Conservation (phyloP, 2,888 invertebrate genomes). For the Anticlea derivata region DNA sequence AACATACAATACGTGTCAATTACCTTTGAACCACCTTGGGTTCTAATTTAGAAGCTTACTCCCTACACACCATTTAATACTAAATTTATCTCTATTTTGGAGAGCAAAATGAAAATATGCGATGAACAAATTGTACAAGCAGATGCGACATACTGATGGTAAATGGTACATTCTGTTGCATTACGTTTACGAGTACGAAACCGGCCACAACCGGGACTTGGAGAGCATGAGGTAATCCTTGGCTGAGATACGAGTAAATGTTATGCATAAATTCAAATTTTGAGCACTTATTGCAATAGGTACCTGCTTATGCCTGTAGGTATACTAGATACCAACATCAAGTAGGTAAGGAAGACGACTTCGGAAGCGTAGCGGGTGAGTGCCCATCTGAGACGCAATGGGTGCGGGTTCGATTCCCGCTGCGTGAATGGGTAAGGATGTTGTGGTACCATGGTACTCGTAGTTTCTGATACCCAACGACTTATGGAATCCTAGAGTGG, state of each 20-base stretch:
- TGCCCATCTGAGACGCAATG: too few species aligned
- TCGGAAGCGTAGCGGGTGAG: too few species aligned
- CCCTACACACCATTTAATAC: too few species aligned
- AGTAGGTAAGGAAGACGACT: too few species aligned
- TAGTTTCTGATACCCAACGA: too few species aligned
- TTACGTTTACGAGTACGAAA: slow-evolving; percentile 3
- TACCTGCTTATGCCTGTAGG: too few species aligned
- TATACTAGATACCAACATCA: too few species aligned
- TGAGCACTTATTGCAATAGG: background rate
- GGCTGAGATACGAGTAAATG: background rate
- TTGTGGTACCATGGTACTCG: too few species aligned
- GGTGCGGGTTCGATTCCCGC: too few species aligned
- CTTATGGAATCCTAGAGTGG: too few species aligned
- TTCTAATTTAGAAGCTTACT: background rate
- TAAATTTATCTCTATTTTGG: too few species aligned
- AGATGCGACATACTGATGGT: slow-evolving; percentile 16
- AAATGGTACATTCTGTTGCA: background rate
- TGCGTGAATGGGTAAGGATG: too few species aligned
- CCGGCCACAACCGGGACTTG: slow-evolving; percentile 4
- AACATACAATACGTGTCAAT: background rate
- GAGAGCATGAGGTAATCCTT: slow-evolving; percentile 11
- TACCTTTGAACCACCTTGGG: background rate
- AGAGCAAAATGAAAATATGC: background rate
- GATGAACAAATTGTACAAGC: slow-evolving; percentile 4
- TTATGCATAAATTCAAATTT: slow-evolving; percentile 13